These are phyloP conservation scores for Athalia cordata DNA, from an alignment of 2,888 invertebrate genomes.

Conservation along the genomic window DNA sequence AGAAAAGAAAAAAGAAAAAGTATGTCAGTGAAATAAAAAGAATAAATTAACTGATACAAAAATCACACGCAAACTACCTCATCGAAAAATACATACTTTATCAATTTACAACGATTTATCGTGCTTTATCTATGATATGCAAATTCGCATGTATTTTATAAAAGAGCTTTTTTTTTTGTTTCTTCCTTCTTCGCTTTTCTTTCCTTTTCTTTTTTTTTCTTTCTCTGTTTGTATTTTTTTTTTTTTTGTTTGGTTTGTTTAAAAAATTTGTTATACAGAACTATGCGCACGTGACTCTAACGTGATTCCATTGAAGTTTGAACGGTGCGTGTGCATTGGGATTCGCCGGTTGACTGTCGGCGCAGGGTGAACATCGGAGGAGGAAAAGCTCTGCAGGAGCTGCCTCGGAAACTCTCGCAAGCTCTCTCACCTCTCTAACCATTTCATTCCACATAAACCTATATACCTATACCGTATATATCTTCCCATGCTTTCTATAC, in stretches of 20 bases:
- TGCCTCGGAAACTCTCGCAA: background rate
- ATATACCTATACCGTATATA: too few species aligned
- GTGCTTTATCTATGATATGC: too few species aligned
- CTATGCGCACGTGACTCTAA: conserved; percentile 35
- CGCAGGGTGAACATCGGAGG: conserved; percentile 28
- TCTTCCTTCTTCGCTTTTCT: too few species aligned
- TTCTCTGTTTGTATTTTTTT: too few species aligned
- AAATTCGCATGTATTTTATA: too few species aligned
- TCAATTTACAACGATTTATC: too few species aligned
- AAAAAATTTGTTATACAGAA: too few species aligned
- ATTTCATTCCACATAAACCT: background rate
- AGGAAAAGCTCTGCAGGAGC: background rate
- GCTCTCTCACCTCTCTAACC: background rate
- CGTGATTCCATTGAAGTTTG: conserved; percentile 17
- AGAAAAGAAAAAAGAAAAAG: background rate
- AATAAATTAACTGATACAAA: background rate
- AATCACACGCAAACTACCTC: too few species aligned
- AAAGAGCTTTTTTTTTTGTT: too few species aligned
- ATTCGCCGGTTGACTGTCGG: conserved; percentile 40
- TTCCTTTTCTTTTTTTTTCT: too few species aligned
- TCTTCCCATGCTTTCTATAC: too few species aligned
- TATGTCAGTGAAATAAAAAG: background rate
- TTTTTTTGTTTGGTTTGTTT: background rate
- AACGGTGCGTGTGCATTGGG: conserved; percentile 39
- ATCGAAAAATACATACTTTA: too few species aligned